phyloP scores from a whole-genome alignment of 2,113 vertebrate genomes.

The Cyanistes caeruleus region DNA sequence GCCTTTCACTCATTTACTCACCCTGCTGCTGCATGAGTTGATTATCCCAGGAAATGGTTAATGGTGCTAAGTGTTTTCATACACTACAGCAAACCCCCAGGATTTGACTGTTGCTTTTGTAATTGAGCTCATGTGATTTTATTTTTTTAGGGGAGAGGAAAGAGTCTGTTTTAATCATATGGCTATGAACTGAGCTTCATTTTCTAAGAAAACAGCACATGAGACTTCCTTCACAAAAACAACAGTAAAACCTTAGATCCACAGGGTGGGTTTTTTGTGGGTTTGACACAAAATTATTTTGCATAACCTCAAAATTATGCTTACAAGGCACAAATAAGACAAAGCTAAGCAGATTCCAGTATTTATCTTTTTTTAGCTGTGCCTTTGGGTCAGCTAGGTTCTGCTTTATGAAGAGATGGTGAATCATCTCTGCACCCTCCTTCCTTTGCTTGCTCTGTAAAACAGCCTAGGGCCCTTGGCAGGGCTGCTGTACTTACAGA shows the following conservation, averaged over 20 bases:
- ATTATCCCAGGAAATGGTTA: slow-evolving; percentile 34
- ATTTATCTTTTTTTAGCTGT: background rate
- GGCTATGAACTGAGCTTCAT: background rate
- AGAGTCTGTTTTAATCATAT: slow-evolving; percentile 10
- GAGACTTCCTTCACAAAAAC: slow-evolving; percentile 16
- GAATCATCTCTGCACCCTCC: background rate
- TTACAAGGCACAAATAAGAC: background rate
- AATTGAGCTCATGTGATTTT: slow-evolving; percentile 33
- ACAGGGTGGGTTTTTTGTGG: background rate
- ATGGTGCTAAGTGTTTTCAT: slow-evolving; percentile 20
- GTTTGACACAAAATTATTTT: slow-evolving; percentile 24
- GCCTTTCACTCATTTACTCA: background rate
- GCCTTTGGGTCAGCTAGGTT: background rate
- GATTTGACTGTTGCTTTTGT: slow-evolving; percentile 33
- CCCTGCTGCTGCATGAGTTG: background rate
- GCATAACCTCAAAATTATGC: slow-evolving; percentile 18
- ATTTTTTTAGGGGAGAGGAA: background rate
- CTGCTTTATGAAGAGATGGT: background rate
- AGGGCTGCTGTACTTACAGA: background rate
- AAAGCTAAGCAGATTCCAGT: slow-evolving; percentile 19
- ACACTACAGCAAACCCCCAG: background rate
- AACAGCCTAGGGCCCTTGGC: background rate
- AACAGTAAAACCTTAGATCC: background rate
- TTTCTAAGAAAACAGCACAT: slow-evolving; percentile 34
- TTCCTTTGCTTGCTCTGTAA: background rate